phyloP scores from a whole-genome alignment of 2,797 vertebrate species.

The Syngnathus acus region DNA sequence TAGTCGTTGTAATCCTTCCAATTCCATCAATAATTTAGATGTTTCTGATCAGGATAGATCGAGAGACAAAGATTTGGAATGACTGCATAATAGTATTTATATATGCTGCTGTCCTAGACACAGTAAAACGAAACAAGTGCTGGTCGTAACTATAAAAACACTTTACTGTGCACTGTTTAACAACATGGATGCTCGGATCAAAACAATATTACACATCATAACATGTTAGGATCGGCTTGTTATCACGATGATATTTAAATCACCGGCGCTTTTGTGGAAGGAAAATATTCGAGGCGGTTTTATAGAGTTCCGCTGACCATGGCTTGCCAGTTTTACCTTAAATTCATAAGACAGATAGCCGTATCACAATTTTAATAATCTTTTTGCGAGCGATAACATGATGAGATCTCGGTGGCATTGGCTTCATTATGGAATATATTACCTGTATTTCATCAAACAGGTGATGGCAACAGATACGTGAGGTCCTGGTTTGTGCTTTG shows the following conservation, averaged over 20 bases:
- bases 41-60: conserved; percentile 37
- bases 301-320: not conserved
- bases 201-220: not conserved
- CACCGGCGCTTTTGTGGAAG: not conserved
- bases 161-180: not conserved
- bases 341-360: conserved; percentile 15
- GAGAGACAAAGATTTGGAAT: conserved; percentile 17
- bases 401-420: conserved; percentile 27
- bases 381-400: conserved; percentile 14
- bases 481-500: conserved; percentile 3
- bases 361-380: conserved; percentile 13
- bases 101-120: not conserved
- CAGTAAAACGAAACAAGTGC: not conserved
- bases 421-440: conserved; percentile 20
- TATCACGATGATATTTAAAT: not conserved
- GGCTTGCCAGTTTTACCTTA: not conserved
- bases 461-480: conserved; percentile 15
- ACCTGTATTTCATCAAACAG: conserved; percentile 19
- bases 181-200: not conserved
- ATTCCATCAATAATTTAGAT: conserved; percentile 45
- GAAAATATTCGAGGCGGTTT: not conserved
- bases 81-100: conserved; percentile 27
- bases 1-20: conserved; percentile 32
- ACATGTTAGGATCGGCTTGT: not conserved
- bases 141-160: not conserved